Evolutionary conservation across 2,888 invertebrate genomes (phyloP).

Genomic region (Diaphora mendica): DNA sequence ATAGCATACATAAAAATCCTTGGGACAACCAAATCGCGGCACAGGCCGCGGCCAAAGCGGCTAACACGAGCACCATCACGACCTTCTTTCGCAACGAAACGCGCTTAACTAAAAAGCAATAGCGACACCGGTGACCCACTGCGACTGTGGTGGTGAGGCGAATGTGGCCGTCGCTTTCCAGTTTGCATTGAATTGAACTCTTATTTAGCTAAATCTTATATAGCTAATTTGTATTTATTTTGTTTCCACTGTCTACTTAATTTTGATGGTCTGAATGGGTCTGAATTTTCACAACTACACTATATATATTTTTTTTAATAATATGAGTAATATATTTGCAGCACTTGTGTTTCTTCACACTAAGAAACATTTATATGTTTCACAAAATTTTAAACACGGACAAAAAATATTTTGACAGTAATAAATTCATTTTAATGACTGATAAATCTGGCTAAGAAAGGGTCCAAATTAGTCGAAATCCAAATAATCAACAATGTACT

Average conservation of each 20-base stretch:
- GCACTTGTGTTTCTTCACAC: neutral
- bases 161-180: conserved; percentile 36
- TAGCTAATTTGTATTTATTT: too few relatives aligned
- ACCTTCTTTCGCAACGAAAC: conserved; percentile 81
- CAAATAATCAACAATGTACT: too few relatives aligned
- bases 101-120: conserved; percentile 73
- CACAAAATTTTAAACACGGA: neutral
- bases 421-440: too few relatives aligned
- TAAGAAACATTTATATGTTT: neutral
- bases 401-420: neutral
- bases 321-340: neutral
- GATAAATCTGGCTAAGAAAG: too few relatives aligned
- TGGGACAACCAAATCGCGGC: conserved; percentile 82
- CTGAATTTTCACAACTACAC: neutral
- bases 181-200: conserved; percentile 28
- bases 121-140: conserved; percentile 52
- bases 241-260: neutral
- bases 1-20: conserved; percentile 88
- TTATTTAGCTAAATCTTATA: neutral
- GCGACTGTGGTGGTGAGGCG: conserved; percentile 32
- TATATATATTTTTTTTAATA: neutral
- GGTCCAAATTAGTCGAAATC: too few relatives aligned
- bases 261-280: neutral
- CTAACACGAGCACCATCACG: conserved; percentile 75
- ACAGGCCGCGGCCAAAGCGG: conserved; percentile 76